Percentiles rank a stretch among this genome's conserved stretches.
phyloP scores from a whole-genome alignment of 2,888 invertebrate genomes.

The Oegoconia quadripuncta region DNA sequence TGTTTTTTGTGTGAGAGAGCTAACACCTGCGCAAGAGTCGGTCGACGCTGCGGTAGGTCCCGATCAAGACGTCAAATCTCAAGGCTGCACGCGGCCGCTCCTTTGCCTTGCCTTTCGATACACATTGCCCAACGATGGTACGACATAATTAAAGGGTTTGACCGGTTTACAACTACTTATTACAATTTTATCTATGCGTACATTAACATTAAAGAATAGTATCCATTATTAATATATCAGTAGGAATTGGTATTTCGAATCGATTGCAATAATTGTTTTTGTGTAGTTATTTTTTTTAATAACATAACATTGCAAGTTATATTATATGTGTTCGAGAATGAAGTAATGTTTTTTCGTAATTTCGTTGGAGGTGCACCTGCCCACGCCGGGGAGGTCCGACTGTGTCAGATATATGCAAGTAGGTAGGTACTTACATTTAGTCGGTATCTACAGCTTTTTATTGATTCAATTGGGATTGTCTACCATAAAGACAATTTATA shows the following conservation, averaged over 20 bases:
- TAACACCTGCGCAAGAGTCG: conserved; percentile 70
- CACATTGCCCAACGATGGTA: conserved; percentile 29
- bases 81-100: conserved; percentile 63
- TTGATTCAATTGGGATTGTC: conserved; percentile 31
- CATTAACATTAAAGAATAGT: background rate
- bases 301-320: background rate
- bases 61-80: conserved; percentile 78
- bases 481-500: background rate
- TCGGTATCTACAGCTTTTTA: conserved; percentile 31
- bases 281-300: too few species aligned
- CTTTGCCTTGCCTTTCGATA: conserved; percentile 57
- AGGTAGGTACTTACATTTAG: too few species aligned
- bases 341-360: conserved; percentile 22
- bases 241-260: too few species aligned
- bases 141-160: conserved; percentile 19
- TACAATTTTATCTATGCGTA: conserved; percentile 14
- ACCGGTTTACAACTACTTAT: conserved; percentile 13
- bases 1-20: conserved; percentile 56
- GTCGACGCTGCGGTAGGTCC: conserved; percentile 71
- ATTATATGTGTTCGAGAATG: background rate
- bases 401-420: conserved; percentile 17
- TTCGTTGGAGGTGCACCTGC: conserved; percentile 29
- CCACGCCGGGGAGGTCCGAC: conserved; percentile 35
- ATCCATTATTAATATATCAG: too few species aligned
- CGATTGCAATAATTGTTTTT: background rate